Conservation (phyloP, 2,113 vertebrate species). For the Odocoileus virginianus region DNA sequence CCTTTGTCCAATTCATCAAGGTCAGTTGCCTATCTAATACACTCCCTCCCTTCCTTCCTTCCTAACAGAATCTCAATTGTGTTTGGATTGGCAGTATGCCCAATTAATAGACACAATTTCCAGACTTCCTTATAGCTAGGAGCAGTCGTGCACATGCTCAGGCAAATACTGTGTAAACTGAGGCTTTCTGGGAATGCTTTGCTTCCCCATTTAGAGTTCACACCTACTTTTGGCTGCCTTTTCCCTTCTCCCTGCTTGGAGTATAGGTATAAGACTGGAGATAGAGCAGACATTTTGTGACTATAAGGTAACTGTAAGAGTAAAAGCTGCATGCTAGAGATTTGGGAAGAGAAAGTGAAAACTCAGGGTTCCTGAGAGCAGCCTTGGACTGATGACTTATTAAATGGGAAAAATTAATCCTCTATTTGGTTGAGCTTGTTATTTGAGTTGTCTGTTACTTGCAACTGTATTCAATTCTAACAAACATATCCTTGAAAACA, state of each 20-base stretch:
- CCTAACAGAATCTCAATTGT: not conserved
- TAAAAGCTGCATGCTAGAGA: not conserved
- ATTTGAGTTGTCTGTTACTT: slow-evolving; percentile 1
- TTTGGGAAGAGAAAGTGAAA: not conserved
- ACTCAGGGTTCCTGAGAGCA: not conserved
- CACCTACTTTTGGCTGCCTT: not conserved
- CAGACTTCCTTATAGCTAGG: not conserved
- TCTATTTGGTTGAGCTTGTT: not conserved
- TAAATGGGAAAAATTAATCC: not conserved
- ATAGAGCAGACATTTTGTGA: not conserved
- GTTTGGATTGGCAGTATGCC: not conserved
- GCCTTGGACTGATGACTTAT: not conserved
- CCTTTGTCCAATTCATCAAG: not conserved
- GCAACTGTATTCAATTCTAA: not conserved
- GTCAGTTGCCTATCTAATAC: not conserved
- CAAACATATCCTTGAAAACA: not conserved
- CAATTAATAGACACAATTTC: not conserved
- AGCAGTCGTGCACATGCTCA: not conserved
- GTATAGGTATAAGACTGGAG: not conserved
- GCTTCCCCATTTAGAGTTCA: not conserved
- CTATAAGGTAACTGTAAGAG: not conserved
- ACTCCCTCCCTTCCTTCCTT: not conserved
- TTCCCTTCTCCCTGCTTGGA: not conserved
- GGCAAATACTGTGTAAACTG: not conserved
- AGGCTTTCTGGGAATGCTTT: not conserved